Evolutionary conservation across 2,888 invertebrate genomes (phyloP), one percentile per base, ranked within the genome.

Genomic region (Thereva nobilitata): DNA sequence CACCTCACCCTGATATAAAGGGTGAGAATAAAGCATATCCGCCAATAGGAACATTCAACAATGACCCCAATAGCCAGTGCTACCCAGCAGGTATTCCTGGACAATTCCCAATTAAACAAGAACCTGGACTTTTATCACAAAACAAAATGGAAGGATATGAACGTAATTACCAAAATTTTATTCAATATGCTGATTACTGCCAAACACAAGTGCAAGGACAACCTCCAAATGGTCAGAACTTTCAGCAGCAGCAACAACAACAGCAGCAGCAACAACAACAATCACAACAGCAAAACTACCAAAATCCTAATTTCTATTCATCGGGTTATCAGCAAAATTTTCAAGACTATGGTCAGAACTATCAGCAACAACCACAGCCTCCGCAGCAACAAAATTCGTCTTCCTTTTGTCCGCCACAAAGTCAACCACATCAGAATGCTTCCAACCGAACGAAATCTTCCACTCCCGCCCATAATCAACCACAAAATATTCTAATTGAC

Each of bases 121-220:
- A 80, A 64, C 80, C 80, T 2, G 80, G 80, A 0, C 75, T 80
- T 0, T 70, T 79, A 72, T 78, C 79, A 0, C 77, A 76, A 37
- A 79, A 78, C 44, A 81, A 80, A 72, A 80, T 80, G 78, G 81
- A 81, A 71, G 81, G 81, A 34, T 81, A 81, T 65, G 81, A 81
- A 69, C 77, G 80, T 2, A 81, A 81, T 73, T 81, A 81, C 70
- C 81, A 81, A 72, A 81, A 81, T 69, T 81, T 81, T 64, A 81
- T 81, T 45, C 81, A 81, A 56, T 81, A 81, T 64, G 81, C 81
- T 5, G 81, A 81, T 70, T 81, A 78, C 70, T 81, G 80, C 67
- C 81, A 81, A 70, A 80, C 79, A 67, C 79, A 80, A 59, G 76
- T 77, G 1, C 79, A 80, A 68, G 76, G 76, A 1, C 75, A 78